phyloP scores from a whole-genome alignment of 2,888 invertebrate genomes.

The Synergus japonicus region DNA sequence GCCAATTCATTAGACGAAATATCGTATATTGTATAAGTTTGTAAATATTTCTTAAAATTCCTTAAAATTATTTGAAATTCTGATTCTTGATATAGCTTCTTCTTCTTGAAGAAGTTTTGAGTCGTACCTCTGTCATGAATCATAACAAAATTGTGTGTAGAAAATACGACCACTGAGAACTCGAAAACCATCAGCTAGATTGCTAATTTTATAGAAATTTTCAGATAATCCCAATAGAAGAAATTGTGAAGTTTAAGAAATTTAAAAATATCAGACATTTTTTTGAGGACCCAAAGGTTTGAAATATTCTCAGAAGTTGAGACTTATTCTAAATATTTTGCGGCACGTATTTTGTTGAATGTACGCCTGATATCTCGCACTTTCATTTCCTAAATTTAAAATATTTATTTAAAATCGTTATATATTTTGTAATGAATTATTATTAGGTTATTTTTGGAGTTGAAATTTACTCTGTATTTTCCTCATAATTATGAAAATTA shows the following conservation, averaged over 20 bases:
- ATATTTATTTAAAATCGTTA: slow-evolving; percentile 31
- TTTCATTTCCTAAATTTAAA: slow-evolving; percentile 69
- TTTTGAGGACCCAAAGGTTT: slow-evolving; percentile 83
- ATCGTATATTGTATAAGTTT: too few species aligned
- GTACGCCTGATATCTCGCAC: slow-evolving; percentile 87
- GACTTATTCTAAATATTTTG: slow-evolving; percentile 84
- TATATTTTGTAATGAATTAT: not conserved
- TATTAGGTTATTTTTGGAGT: not conserved
- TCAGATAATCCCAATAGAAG: too few species aligned
- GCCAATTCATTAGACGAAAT: too few species aligned
- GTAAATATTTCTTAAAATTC: too few species aligned
- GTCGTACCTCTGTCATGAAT: too few species aligned
- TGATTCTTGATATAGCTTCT: too few species aligned
- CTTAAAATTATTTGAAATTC: too few species aligned
- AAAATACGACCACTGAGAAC: too few species aligned
- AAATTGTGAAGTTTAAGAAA: not conserved
- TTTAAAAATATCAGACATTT: slow-evolving; percentile 79
- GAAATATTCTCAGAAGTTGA: slow-evolving; percentile 86
- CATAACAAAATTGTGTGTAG: too few species aligned
- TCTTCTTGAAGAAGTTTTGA: too few species aligned
- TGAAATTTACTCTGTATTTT: not conserved
- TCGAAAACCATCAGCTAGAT: slow-evolving; percentile 87
- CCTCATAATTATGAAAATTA: not conserved
- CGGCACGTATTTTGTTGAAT: slow-evolving; percentile 89
- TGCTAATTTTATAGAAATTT: slow-evolving; percentile 77